Conservation (phyloP, 1,140 invertebrate species). For the Pseudomyrmex cubaensis region DNA sequence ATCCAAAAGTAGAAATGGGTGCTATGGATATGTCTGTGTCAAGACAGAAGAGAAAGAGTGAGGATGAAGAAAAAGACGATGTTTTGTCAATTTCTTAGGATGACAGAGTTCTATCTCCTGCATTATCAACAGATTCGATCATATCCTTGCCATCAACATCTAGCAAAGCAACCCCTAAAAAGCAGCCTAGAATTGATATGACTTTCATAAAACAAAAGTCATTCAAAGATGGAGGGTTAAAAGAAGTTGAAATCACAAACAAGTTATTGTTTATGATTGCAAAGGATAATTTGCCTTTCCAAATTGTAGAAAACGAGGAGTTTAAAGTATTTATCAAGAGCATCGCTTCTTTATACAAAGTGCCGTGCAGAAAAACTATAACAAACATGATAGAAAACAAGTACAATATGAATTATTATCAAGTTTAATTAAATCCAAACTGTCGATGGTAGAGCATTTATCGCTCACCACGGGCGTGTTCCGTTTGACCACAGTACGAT, state of each 20-base stretch:
- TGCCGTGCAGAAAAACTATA: neutral
- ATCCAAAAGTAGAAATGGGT: too few species aligned
- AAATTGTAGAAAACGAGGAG: neutral
- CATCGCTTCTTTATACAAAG: neutral
- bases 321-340: neutral
- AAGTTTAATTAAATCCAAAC: neutral
- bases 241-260: neutral
- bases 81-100: too few species aligned
- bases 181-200: too few species aligned
- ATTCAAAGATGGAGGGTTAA: neutral
- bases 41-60: too few species aligned
- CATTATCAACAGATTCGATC: too few species aligned
- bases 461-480: conserved; percentile 10
- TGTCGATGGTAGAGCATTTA: neutral
- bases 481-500: too few species aligned
- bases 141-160: too few species aligned
- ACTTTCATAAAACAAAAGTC: too few species aligned
- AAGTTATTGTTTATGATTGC: conserved; percentile 23
- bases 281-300: conserved; percentile 13
- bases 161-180: too few species aligned
- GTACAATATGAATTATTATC: conserved; percentile 21
- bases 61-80: too few species aligned
- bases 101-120: too few species aligned
- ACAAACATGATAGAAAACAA: neutral
- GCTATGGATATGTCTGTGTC: too few species aligned